Evolutionary conservation across 2,888 invertebrate species (phyloP).

Genomic region (Nephrotoma appendiculata): DNA sequence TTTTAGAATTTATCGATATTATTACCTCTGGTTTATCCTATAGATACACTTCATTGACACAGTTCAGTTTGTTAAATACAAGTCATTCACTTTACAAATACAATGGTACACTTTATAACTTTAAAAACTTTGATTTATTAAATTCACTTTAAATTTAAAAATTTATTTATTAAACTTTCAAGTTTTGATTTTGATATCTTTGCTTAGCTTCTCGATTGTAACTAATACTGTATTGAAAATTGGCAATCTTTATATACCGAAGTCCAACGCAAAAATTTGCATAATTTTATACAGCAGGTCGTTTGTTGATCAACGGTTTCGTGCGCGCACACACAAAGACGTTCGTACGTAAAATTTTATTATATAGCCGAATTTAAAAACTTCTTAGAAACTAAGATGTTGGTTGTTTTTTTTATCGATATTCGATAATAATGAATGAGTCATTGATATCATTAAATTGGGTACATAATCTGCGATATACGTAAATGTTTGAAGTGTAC

Average conservation of each 20-base stretch:
- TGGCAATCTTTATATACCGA: background rate
- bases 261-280: background rate
- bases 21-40: background rate
- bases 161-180: background rate
- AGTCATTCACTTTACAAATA: background rate
- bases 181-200: background rate
- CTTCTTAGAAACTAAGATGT: background rate
- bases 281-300: background rate
- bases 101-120: background rate
- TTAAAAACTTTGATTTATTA: background rate
- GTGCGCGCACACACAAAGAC: background rate
- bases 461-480: background rate
- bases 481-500: background rate
- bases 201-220: background rate
- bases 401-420: background rate
- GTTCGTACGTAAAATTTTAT: background rate
- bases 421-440: background rate
- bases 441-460: background rate
- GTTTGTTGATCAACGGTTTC: background rate
- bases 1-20: background rate
- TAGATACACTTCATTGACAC: background rate
- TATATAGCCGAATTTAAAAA: background rate
- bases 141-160: background rate
- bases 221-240: background rate
- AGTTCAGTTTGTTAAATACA: background rate